Evolutionary conservation across 2,888 invertebrate genomes (phyloP), one percentile per base, ranked within the genome.

Genomic region (Leistus spinibarbis): DNA sequence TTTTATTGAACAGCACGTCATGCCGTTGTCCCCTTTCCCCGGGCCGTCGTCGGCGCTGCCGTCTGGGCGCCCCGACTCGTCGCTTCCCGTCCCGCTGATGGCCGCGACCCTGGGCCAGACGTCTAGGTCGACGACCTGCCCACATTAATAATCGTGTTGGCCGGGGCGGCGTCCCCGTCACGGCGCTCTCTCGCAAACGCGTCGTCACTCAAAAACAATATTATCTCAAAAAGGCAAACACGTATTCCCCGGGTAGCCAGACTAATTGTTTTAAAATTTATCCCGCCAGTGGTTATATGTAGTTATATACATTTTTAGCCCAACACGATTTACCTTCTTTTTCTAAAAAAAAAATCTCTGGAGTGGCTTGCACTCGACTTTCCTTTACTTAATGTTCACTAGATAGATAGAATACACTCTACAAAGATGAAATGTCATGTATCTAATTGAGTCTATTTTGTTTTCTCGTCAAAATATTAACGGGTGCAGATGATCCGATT

Each of bases 81-180:
- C 69, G 24, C 68, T 54, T n/a, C 77, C 69, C 72, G 63, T 62
- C 76, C 70, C 40, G 64, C 60, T 56, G 76, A 60, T 76, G 75
- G 75, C 77, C 78, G 76, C 78, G 76, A 79, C 80, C 79, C 79
- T 79, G 78, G 78, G 79, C 79, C 79, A 80, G 80, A 80, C 80
- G 79, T 78, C 77, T 77, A 77, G 80, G 80, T 80, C 80, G 78
- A 77, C 79, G 80, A 79, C 79, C 80, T 77, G 79, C 64, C 77
- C 63, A 73, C 67, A 73, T 73, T 73, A 67, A 73, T 73, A 67
- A 73, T 73, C 72, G 66, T 66, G 72, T 66, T 73, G 72, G 24
- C 63, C 63, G 68, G 63, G 78, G 40, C 40, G 40, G 40, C 40
- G 40, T 40, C 40, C 40, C 40, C 79, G 78, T 76, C 78, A 78